Percentiles rank a stretch among this genome's conserved stretches.
Evolutionary conservation across 2,888 invertebrate genomes (phyloP).

Genomic region (Phyllotreta striolata): DNA sequence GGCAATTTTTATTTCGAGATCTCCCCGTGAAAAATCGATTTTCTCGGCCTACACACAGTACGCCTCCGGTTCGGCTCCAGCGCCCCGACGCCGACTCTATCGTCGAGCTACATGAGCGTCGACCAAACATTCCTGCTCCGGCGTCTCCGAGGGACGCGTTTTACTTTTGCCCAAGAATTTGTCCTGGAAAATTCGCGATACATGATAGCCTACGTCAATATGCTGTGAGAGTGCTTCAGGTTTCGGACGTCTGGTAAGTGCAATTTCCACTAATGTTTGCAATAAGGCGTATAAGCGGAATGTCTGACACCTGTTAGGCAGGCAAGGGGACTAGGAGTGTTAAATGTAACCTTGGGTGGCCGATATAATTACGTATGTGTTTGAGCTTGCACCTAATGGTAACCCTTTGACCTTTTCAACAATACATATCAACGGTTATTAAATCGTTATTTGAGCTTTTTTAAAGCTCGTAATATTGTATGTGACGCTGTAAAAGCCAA

Average conservation of each 20-base stretch:
- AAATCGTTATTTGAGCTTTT: neutral
- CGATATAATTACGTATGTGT: slow-evolving; percentile 16
- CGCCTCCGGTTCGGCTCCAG: slow-evolving; percentile 51
- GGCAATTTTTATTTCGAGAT: slow-evolving; percentile 16
- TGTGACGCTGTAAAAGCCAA: neutral
- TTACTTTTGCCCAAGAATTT: slow-evolving; percentile 7
- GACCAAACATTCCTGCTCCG: slow-evolving; percentile 23
- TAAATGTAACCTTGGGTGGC: slow-evolving; percentile 24
- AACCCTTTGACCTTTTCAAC: slow-evolving; percentile 24
- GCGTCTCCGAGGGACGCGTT: slow-evolving; percentile 23
- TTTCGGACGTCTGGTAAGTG: slow-evolving; percentile 24
- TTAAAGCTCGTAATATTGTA: neutral
- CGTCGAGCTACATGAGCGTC: slow-evolving; percentile 23
- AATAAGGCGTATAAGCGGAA: neutral
- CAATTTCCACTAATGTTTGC: slow-evolving; percentile 1
- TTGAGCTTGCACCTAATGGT: slow-evolving; percentile 14
- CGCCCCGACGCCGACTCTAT: slow-evolving; percentile 39
- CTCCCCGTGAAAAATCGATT: slow-evolving; percentile 54
- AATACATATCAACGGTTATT: slow-evolving; percentile 3
- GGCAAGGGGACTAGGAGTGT: neutral
- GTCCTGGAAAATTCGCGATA: slow-evolving; percentile 12
- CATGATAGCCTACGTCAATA: slow-evolving; percentile 21
- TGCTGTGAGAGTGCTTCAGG: slow-evolving; percentile 24
- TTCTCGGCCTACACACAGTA: slow-evolving; percentile 53
- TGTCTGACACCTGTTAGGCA: slow-evolving; percentile 31